phyloP scores from a whole-genome alignment of 2,113 vertebrate species.

The Myocastor coypus region DNA sequence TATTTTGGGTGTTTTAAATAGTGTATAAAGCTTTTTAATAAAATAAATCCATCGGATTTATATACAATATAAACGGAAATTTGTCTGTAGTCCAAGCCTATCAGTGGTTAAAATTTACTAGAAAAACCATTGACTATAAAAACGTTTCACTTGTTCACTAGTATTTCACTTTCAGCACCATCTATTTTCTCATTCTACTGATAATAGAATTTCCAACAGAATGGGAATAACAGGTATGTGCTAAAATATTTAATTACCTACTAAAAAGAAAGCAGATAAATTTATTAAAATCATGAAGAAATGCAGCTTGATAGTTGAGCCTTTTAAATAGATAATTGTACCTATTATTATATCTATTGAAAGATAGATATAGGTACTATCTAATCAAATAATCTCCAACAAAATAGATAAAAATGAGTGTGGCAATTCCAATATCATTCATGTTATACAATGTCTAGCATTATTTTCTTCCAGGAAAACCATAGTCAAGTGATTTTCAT shows the following conservation, averaged over 20 bases:
- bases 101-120: not conserved
- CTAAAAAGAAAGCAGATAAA: not conserved
- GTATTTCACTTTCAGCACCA: not conserved
- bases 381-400: not conserved
- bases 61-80: not conserved
- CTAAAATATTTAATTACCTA: not conserved
- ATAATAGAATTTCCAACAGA: not conserved
- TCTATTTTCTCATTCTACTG: not conserved
- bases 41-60: not conserved
- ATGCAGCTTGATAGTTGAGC: not conserved
- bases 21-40: not conserved
- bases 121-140: not conserved
- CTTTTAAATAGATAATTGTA: not conserved
- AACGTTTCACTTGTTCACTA: not conserved
- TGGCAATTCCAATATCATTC: not conserved
- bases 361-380: not conserved
- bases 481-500: not conserved
- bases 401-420: not conserved
- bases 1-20: not conserved
- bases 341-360: not conserved
- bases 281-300: conserved; percentile 7
- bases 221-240: not conserved
- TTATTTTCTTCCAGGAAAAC: not conserved
- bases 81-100: not conserved
- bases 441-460: not conserved